phyloP scores from a whole-genome alignment of 2,888 invertebrate genomes.

The Rutpela maculata region DNA sequence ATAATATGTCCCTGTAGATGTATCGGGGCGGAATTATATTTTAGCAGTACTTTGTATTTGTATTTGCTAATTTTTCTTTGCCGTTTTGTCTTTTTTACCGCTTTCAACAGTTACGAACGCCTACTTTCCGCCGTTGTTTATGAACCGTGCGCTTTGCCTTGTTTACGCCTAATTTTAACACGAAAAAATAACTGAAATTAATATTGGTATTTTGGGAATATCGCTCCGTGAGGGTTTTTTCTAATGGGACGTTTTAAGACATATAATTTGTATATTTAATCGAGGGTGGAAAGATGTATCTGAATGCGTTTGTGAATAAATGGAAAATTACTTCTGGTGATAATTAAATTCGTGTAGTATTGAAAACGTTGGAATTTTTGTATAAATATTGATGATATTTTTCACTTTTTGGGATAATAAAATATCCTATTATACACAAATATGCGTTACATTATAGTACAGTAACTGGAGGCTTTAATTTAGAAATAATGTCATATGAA shows the following conservation, averaged over 20 bases:
- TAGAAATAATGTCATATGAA: no score
- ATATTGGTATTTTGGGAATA: slow-evolving; percentile 56
- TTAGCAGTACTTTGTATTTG: slow-evolving; percentile 69
- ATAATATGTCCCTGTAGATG: slow-evolving; percentile 68
- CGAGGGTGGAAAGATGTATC: slow-evolving; percentile 32
- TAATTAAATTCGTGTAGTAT: background rate
- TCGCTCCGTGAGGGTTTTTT: slow-evolving; percentile 41
- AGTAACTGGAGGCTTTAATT: no score
- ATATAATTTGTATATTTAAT: slow-evolving; percentile 41
- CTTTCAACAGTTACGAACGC: slow-evolving; percentile 33
- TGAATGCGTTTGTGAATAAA: background rate
- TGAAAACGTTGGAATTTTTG: background rate
- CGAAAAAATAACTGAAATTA: slow-evolving; percentile 52
- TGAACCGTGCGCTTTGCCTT: slow-evolving; percentile 39
- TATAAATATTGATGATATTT: no score
- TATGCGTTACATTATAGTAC: no score
- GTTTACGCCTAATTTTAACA: slow-evolving; percentile 53
- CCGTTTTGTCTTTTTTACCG: slow-evolving; percentile 44
- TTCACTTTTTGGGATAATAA: no score
- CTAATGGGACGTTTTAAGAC: slow-evolving; percentile 49
- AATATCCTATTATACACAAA: no score
- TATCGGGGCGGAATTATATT: slow-evolving; percentile 69
- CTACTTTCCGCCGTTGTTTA: slow-evolving; percentile 44
- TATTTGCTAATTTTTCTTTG: slow-evolving; percentile 69
- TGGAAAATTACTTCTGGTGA: background rate